Conservation (phyloP, 2,888 invertebrate species). For the Cephonodes hylas region DNA sequence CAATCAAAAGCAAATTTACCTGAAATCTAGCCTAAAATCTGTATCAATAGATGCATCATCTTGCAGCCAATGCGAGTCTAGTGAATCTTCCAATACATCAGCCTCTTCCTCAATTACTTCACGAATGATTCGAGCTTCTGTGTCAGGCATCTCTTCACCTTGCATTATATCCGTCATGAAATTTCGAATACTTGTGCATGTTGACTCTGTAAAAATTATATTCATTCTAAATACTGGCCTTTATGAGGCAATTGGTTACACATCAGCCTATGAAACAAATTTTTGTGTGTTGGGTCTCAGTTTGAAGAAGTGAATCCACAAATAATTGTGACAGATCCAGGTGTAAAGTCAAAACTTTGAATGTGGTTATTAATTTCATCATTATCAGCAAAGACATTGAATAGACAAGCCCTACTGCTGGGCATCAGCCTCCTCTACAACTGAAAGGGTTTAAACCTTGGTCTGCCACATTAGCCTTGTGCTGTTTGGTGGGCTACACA, state of each 20-base stretch:
- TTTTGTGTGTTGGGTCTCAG: no score
- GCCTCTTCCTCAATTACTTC: conserved; percentile 70
- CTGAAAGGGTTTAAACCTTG: no score
- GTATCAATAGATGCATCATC: conserved; percentile 61
- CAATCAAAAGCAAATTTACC: conserved; percentile 37
- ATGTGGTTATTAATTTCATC: background rate
- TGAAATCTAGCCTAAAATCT: conserved; percentile 57
- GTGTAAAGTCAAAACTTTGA: background rate
- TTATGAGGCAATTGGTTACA: no score
- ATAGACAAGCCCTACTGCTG: no score
- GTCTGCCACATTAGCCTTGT: no score
- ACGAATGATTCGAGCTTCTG: conserved; percentile 61
- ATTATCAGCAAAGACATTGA: no score
- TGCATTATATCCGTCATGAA: conserved; percentile 68
- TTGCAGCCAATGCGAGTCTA: conserved; percentile 71
- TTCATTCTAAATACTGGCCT: no score
- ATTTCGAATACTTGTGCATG: conserved; percentile 70
- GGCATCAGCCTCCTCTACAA: no score
- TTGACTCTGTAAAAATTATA: conserved; percentile 73
- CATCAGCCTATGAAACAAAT: no score
- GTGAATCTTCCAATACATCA: conserved; percentile 65
- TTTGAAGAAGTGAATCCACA: no score
- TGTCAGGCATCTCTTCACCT: conserved; percentile 59
- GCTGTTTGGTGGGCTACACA: no score
- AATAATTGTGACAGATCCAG: no score